Evolutionary conservation across 2,797 vertebrate species (phyloP).

Genomic region (Protosalanx chinensis): DNA sequence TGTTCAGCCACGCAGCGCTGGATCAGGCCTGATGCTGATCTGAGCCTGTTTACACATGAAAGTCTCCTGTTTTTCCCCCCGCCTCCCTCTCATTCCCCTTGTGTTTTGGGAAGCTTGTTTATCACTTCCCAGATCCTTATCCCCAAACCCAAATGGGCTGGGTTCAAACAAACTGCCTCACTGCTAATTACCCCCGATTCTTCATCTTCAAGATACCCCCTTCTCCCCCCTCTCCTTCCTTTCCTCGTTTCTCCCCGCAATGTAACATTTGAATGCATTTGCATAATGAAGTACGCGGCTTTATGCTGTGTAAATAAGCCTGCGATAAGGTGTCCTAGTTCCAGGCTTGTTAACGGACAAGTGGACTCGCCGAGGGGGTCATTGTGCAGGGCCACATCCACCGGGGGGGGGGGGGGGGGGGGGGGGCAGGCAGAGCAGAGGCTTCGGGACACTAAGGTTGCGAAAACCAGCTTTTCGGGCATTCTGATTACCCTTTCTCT

Average conservation of each 20-base stretch:
- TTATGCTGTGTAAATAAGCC: slow-evolving; percentile 59
- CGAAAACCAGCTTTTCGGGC: no score
- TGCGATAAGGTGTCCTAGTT: slow-evolving; percentile 66
- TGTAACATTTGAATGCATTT: slow-evolving; percentile 70
- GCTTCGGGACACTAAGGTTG: no score
- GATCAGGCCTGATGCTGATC: slow-evolving; percentile 62
- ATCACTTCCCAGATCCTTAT: slow-evolving; percentile 62
- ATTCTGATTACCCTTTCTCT: background rate
- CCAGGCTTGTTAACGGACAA: slow-evolving; percentile 52
- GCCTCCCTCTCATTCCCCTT: slow-evolving; percentile 46
- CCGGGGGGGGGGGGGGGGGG: slow-evolving; percentile 18
- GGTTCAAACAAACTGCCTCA: slow-evolving; percentile 78
- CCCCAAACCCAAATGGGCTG: slow-evolving; percentile 67
- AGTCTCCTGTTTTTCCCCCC: slow-evolving; percentile 49
- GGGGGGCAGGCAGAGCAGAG: background rate
- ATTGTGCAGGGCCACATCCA: slow-evolving; percentile 22
- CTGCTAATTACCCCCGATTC: slow-evolving; percentile 74
- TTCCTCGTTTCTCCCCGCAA: slow-evolving; percentile 40
- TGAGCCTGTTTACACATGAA: slow-evolving; percentile 70
- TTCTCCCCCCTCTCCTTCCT: slow-evolving; percentile 46
- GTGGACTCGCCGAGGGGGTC: slow-evolving; percentile 51
- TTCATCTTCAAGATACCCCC: slow-evolving; percentile 70
- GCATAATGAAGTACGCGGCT: slow-evolving; percentile 74
- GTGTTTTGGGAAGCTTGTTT: slow-evolving; percentile 71
- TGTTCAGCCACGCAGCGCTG: slow-evolving; percentile 56